Evolutionary conservation across 2,797 vertebrate species (phyloP), one percentile per base, ranked within the genome.

Genomic region (Notolepis coatsorum): DNA sequence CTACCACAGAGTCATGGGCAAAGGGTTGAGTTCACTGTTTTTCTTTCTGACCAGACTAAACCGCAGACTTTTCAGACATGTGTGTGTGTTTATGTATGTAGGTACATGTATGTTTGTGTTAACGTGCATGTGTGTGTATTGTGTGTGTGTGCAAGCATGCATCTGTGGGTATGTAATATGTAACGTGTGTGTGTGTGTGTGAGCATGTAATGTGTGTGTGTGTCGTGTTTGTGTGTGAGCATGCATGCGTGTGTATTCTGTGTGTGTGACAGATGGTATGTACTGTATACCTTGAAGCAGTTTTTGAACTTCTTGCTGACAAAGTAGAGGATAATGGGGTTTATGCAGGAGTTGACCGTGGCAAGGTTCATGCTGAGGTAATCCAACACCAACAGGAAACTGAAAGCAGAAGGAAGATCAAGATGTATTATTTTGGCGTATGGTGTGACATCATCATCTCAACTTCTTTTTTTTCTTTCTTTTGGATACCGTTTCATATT

Each of bases 271-370:
- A 0, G 13, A 45, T 59, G 15, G 17, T 28, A 47, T n/a, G 7
- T 25, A 64, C n/a, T n/a, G n/a, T n/a, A n/a, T n/a, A 99, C 98
- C 95, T 99, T 96, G 81, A 99, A 98, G 81, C 98, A 99, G 77
- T 99, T 99, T 91, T 99, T 99, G 86, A 99, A 99, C 85, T 97
- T 99, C 92, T 99, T 99, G 94, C 97, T 99, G 86, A 99, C 96
- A 79, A 98, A 96, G 89, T 98, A 99, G 45, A 99, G 93, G 76
- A 97, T 96, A 65, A 99, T 99, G 55, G 98, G 98, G 61, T 99
- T 99, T 89, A 99, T 99, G 82, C 97, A 99, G 38, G 98, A 99
- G 89, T 99, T 99, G 86, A 99, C 91, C 15, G 96, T 96, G 60
- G 95, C 96, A 54, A 99, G 80, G 82, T 98, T 99, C 41, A 96